These are phyloP conservation scores for Macrophya annulata DNA, from an alignment of 2,888 invertebrate genomes.

Conservation along the genomic window DNA sequence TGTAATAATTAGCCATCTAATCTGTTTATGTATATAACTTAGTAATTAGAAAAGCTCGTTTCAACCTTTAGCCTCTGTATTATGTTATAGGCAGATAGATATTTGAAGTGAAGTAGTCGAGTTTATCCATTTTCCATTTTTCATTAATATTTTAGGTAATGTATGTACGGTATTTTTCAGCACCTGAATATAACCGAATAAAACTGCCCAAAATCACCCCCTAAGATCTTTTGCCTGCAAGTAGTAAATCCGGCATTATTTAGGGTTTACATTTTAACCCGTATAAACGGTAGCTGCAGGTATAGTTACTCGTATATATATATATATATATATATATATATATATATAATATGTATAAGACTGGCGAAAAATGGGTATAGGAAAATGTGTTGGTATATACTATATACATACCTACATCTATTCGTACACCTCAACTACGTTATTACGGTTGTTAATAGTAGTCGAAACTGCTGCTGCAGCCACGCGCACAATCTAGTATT, in stretches of 20 bases:
- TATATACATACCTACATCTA: neutral
- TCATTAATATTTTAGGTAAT: neutral
- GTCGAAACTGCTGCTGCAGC: constrained; percentile 19
- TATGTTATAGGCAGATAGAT: neutral
- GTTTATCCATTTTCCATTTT: neutral
- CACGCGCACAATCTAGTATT: constrained; percentile 63
- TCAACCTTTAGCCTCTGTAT: neutral
- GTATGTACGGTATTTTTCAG: neutral
- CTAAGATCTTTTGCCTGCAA: neutral
- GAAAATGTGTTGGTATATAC: too few species aligned
- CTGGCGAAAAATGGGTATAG: neutral
- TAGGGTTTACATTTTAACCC: neutral
- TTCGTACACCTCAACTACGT: neutral
- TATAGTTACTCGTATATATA: neutral
- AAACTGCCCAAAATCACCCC: neutral
- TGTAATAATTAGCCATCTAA: neutral
- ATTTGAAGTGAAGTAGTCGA: neutral
- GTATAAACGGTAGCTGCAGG: neutral
- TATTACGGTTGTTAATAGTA: constrained; percentile 60
- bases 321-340: neutral
- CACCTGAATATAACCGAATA: neutral
- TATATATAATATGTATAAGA: neutral
- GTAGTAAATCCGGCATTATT: neutral
- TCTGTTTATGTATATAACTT: neutral
- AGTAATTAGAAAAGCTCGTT: constrained; percentile 2